Percentiles rank a stretch among this genome's conserved stretches.
Evolutionary conservation across 1,140 invertebrate genomes (phyloP).

Genomic region (Cherax quadricarinatus): DNA sequence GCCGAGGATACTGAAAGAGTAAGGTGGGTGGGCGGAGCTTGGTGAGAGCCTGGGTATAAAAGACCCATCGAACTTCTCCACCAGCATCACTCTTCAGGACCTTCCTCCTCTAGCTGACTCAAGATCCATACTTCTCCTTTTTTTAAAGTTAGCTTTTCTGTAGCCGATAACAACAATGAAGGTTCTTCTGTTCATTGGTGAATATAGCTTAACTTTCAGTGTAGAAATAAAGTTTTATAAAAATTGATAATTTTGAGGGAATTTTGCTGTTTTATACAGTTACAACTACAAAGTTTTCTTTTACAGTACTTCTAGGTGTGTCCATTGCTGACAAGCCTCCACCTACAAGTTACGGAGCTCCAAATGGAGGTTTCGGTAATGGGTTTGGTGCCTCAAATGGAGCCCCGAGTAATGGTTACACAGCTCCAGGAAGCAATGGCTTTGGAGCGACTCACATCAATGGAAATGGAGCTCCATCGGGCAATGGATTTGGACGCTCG

Average conservation of each 20-base stretch:
- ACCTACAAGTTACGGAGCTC: not conserved
- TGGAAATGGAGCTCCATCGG: too few species aligned
- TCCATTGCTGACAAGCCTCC: slow-evolving; percentile 14
- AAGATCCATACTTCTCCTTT: not conserved
- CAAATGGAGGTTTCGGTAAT: not conserved
- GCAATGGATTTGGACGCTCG: not conserved
- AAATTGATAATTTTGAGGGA: not conserved
- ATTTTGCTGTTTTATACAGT: too few species aligned
- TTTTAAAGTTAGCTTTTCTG: not conserved
- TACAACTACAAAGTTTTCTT: not conserved
- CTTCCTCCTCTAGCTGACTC: not conserved
- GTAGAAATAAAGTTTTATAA: not conserved
- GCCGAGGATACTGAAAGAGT: not conserved
- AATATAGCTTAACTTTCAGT: not conserved
- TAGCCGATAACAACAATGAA: not conserved
- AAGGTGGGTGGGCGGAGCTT: slow-evolving; percentile 6
- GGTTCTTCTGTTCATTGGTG: not conserved
- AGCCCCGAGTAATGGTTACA: not conserved
- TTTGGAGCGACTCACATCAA: too few species aligned
- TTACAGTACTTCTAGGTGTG: slow-evolving; percentile 11
- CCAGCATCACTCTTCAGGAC: not conserved
- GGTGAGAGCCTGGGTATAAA: not conserved
- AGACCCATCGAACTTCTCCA: not conserved
- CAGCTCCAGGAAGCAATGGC: not conserved
- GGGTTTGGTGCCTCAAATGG: not conserved